Evolutionary conservation across 2,113 vertebrate genomes (phyloP), one percentile per base, ranked within the genome.

Genomic region (Dicerorhinus sumatrensis): DNA sequence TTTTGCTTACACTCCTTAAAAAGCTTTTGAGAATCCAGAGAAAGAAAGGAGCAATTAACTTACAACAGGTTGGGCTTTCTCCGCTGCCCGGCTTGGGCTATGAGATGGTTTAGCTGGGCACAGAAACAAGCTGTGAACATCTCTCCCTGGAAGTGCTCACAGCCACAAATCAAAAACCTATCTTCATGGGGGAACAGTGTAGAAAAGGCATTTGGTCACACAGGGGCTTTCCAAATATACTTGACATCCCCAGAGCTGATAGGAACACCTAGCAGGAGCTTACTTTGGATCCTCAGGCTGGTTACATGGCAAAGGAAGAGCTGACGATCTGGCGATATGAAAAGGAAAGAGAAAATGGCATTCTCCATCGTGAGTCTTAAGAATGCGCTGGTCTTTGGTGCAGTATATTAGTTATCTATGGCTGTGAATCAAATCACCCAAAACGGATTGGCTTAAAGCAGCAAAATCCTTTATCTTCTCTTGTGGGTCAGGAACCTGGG

Each of bases 11-110:
- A 21, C 7, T 9, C 87, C 12, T 92, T 92, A 31, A 39, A 83
- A 67, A 69, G 14, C 56, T 94, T 91, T 79, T 62, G 62, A 94
- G 88, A 92, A 73, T n/a, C 39, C 67, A 73, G 73, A 95, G 42
- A 76, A 83, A 85, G 27, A 76, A 93, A 87, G 72, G 60, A 70
- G 9, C 72, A 72, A 51, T 31, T 56, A 85, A 84, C 17, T 75
- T 75, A 58, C 25, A 89, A 65, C 6, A 54, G 85, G 18, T 87
- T 39, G 27, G 36, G 60, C 23, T 95, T 76, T 91, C 42, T 85
- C 21, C 11, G 56, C 29, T 36, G 54, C 62, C 46, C 1, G 0
- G 13, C 79, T 31, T 39, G 56, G 58, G 69, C 80, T 82, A 18
- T 56, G n/a, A 67, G 73, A 54, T 54, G 91, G 62, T 54, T 89